Conservation (phyloP, 2,888 invertebrate species). For the Coenonympha glycerion region DNA sequence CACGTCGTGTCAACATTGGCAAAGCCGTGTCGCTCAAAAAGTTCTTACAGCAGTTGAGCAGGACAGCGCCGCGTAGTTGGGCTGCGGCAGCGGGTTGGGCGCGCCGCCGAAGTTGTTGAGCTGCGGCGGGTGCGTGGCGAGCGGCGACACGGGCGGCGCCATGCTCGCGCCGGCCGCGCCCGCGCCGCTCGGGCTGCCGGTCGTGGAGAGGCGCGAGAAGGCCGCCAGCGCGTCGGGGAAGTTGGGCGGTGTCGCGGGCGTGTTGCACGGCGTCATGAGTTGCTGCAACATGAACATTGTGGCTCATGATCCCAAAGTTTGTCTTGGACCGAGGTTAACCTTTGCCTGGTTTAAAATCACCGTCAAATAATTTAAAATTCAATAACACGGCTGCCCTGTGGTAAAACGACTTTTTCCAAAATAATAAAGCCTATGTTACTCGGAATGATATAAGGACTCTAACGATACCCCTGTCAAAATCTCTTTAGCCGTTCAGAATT, state of each 20-base stretch:
- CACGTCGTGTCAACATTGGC: too few relatives aligned
- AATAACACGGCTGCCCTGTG: neutral
- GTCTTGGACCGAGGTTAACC: too few relatives aligned
- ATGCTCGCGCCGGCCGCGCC: conserved; percentile 44
- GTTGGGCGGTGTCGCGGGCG: conserved; percentile 95
- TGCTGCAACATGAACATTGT: conserved; percentile 58
- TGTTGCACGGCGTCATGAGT: conserved; percentile 94
- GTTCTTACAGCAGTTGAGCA: conserved; percentile 70
- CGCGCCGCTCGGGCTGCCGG: conserved; percentile 67
- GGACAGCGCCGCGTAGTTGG: conserved; percentile 61
- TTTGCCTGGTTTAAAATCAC: neutral
- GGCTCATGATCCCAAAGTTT: too few relatives aligned
- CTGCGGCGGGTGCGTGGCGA: conserved; percentile 61
- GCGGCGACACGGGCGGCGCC: conserved; percentile 61
- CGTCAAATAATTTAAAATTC: neutral
- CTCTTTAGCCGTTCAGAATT: too few relatives aligned
- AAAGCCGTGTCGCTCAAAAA: too few relatives aligned
- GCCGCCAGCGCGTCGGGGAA: conserved; percentile 93
- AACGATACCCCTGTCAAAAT: too few relatives aligned
- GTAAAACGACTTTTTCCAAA: too few relatives aligned
- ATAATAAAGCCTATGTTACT: too few relatives aligned
- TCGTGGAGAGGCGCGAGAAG: conserved; percentile 90
- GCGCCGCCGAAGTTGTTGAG: conserved; percentile 55
- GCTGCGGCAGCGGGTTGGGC: conserved; percentile 57
- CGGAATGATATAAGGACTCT: too few relatives aligned